Conservation (phyloP, 1,140 invertebrate species). For the Cydia fagiglandana region DNA sequence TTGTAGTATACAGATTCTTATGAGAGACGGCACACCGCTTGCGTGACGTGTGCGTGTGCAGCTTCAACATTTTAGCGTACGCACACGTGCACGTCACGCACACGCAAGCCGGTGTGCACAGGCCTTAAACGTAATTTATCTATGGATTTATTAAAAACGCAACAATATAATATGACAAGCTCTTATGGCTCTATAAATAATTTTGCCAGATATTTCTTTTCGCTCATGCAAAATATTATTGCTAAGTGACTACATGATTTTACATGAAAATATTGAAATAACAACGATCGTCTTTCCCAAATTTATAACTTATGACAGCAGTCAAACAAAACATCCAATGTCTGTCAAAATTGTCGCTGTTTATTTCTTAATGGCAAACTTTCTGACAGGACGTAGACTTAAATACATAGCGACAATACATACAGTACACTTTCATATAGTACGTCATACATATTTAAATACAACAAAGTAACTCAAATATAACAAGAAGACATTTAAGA, state of each 20-base stretch:
- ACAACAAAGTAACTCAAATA: slow-evolving; percentile 13
- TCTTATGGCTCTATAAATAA: too few species aligned
- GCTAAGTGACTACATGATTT: not conserved
- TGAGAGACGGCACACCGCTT: too few species aligned
- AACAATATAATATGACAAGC: too few species aligned
- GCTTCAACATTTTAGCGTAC: too few species aligned
- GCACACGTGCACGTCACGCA: too few species aligned
- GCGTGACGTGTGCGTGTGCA: too few species aligned
- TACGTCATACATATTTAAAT: not conserved
- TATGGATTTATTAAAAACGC: too few species aligned
- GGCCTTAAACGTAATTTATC: too few species aligned
- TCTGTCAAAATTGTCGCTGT: slow-evolving; percentile 10
- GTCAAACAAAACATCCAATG: slow-evolving; percentile 7
- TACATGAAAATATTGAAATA: not conserved
- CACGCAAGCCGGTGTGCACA: too few species aligned
- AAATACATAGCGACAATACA: not conserved
- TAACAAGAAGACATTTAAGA: slow-evolving; percentile 42
- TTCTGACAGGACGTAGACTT: not conserved
- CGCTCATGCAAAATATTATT: not conserved
- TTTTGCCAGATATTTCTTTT: too few species aligned
- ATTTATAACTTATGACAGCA: not conserved
- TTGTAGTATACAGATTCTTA: too few species aligned
- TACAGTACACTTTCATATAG: not conserved
- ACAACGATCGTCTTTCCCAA: not conserved
- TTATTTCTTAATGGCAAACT: not conserved